Percentiles rank a stretch among this genome's conserved stretches.
These are phyloP conservation scores for Apotomis capreana DNA, from an alignment of 2,888 invertebrate species.

Conservation along the genomic window DNA sequence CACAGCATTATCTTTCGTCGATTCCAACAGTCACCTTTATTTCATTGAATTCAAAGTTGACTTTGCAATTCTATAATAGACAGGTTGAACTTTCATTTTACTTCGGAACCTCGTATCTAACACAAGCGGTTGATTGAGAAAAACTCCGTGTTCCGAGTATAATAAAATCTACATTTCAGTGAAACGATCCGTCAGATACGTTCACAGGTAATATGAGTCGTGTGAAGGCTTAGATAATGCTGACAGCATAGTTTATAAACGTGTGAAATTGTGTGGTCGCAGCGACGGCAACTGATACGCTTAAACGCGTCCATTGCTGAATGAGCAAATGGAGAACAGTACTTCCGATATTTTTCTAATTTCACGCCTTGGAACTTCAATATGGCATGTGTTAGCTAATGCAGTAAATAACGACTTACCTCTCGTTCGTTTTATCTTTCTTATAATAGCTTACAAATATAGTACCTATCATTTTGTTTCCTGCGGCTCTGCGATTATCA, in stretches of 20 bases:
- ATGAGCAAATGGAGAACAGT: conserved; percentile 1
- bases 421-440: not conserved
- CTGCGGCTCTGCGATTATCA: no score
- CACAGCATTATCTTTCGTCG: not conserved
- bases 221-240: not conserved
- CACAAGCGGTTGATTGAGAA: not conserved
- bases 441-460: no score
- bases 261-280: conserved; percentile 7
- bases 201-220: not conserved
- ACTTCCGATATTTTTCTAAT: not conserved
- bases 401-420: not conserved
- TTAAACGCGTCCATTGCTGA: conserved; percentile 6
- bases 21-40: not conserved
- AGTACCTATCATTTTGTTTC: no score
- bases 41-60: not conserved
- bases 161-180: not conserved
- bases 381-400: not conserved
- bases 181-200: not conserved
- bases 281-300: conserved; percentile 7
- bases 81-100: not conserved
- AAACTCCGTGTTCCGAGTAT: not conserved
- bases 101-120: not conserved
- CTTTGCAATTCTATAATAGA: not conserved
- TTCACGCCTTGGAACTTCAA: not conserved
- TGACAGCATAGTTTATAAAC: conserved; percentile 7